phyloP scores from a whole-genome alignment of 2,888 invertebrate genomes.

The Pseudoips prasinana region DNA sequence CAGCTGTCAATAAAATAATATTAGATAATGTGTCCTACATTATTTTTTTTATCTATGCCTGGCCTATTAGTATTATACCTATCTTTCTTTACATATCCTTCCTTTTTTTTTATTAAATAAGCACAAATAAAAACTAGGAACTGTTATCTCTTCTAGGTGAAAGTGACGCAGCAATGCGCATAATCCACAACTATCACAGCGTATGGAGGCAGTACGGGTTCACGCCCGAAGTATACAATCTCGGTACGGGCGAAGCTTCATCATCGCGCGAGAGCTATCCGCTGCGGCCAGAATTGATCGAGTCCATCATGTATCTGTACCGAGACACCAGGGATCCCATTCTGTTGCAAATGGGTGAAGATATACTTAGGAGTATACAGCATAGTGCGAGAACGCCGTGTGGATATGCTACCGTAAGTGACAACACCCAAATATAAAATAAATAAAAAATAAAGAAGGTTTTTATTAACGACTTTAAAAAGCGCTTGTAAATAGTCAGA shows the following conservation, averaged over 20 bases:
- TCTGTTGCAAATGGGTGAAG: slow-evolving; percentile 95
- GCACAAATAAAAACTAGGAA: too few species aligned
- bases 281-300: slow-evolving; percentile 96
- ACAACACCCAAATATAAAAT: too few species aligned
- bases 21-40: too few species aligned
- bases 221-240: slow-evolving; percentile 98
- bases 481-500: too few species aligned
- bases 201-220: slow-evolving; percentile 99
- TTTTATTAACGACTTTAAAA: too few species aligned
- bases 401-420: slow-evolving; percentile 96
- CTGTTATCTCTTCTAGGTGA: slow-evolving; percentile 87
- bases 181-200: slow-evolving; percentile 96
- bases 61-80: too few species aligned
- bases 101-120: too few species aligned
- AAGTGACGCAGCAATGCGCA: slow-evolving; percentile 94
- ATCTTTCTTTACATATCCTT: too few species aligned
- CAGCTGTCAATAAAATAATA: too few species aligned
- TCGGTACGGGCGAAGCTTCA: slow-evolving; percentile 93
- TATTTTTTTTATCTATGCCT: too few species aligned
- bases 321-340: slow-evolving; percentile 96
- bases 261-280: slow-evolving; percentile 94
- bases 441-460: too few species aligned
- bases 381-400: slow-evolving; percentile 96
- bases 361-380: slow-evolving; percentile 96
- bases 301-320: slow-evolving; percentile 98